phyloP scores from a whole-genome alignment of 2,888 invertebrate species.

The Drosophila eohydei region DNA sequence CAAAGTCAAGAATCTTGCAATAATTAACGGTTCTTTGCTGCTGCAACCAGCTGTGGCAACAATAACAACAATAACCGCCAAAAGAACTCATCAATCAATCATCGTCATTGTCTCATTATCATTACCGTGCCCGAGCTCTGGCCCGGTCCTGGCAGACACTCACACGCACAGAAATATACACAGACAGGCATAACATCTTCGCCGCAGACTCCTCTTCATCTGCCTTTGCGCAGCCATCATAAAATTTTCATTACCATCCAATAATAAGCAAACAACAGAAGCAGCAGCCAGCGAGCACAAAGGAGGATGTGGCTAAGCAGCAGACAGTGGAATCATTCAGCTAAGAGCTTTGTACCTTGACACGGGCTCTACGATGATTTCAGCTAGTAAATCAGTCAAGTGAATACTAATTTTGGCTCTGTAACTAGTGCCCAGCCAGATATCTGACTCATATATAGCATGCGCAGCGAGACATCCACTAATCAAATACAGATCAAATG shows the following conservation, averaged over 20 bases:
- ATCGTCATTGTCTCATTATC: slow-evolving; percentile 72
- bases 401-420: slow-evolving; percentile 1
- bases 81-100: slow-evolving; percentile 59
- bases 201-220: slow-evolving; percentile 6
- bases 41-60: slow-evolving; percentile 18
- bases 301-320: neutral
- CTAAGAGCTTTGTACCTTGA: slow-evolving; percentile 4
- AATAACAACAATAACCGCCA: slow-evolving; percentile 26
- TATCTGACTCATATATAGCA: too few species aligned
- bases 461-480: too few species aligned
- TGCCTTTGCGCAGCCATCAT: slow-evolving; percentile 55
- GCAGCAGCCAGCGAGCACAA: slow-evolving; percentile 4
- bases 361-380: neutral
- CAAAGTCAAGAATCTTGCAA: slow-evolving; percentile 25
- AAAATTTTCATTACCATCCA: slow-evolving; percentile 72
- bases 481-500: slow-evolving; percentile 1
- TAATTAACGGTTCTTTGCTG: slow-evolving; percentile 48
- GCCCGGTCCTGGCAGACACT: neutral
- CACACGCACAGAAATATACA: neutral
- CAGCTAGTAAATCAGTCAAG: neutral
- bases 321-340: neutral
- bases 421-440: neutral
- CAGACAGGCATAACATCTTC: neutral
- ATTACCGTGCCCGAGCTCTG: slow-evolving; percentile 48
- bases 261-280: slow-evolving; percentile 57